Base-by-base conservation (phyloP, 2,797 vertebrate species). In the Sorex maritimensis region DNA sequence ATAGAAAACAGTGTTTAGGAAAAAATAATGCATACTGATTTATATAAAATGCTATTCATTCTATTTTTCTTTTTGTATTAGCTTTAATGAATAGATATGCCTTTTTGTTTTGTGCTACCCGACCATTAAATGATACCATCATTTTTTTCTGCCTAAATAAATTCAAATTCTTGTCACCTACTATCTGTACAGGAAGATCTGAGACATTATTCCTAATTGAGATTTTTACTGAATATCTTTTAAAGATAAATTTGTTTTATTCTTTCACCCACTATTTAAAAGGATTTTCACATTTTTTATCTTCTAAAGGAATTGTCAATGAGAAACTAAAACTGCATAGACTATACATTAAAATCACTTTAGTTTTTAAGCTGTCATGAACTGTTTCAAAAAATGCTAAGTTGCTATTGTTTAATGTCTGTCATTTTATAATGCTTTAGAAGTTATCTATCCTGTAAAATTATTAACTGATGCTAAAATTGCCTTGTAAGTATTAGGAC, bases 161-260 rank as follows among this genome's bases (percentile, higher is more conserved):
- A 98, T 98, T 98, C 97, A 97, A 96, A 98, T 98, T 98, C 97
- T 97, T 98, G 98, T 98, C 98, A 98, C 82, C 96, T 97, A 94
- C 97, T 98, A 97, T 97, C 98, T 98, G 96, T 96, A 97, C 96
- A 97, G 97, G 95, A 98, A 98, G 97, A 98, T 98, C 98, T 98
- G 97, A 98, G 95, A 98, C 97, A 98, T 98, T 98, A 98, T 98
- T 98, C 97, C 98, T 98, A 98, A 99, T 98, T 98, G 98, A 98
- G 98, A 98, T 98, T 98, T 98, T 98, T 98, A 98, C 98, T 97
- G 98, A 98, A 98, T 98, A 98, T 98, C 98, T 98, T 99, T 99
- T 98, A 98, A 98, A 98, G 98, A 98, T 97, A 99, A 99, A 99
- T 99, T 99, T 99, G 98, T 99, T 99, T 99, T 98, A 98, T 99